Evolutionary conservation across 2,113 vertebrate genomes (phyloP).

Genomic region (Oryzias melastigma): DNA sequence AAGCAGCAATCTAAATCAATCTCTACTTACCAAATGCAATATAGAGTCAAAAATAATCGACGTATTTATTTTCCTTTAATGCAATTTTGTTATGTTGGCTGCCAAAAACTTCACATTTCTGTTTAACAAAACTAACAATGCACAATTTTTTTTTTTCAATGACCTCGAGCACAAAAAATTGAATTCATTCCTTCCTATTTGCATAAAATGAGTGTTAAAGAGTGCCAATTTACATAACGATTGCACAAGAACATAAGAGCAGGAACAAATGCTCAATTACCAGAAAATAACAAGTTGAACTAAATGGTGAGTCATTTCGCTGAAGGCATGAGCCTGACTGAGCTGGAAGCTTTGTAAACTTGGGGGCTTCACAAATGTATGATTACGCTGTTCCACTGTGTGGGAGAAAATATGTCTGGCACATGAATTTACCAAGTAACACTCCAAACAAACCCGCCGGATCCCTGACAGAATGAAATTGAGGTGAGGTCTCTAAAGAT

Average conservation of each 20-base stretch:
- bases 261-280: conserved; percentile 24
- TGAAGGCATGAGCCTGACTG: conserved; percentile 8
- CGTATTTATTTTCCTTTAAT: too few relatives aligned
- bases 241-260: conserved; percentile 1
- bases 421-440: conserved; percentile 27
- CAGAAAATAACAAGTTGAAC: conserved; percentile 20
- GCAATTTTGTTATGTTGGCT: too few relatives aligned
- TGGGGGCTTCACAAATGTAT: conserved; percentile 22
- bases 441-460: conserved; percentile 7
- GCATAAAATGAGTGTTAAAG: conserved; percentile 5
- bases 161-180: too few relatives aligned
- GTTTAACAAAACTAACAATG: too few relatives aligned
- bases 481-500: neutral
- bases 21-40: too few relatives aligned
- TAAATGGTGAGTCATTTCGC: conserved; percentile 35
- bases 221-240: conserved; percentile 8
- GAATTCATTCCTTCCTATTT: too few relatives aligned
- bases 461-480: conserved; percentile 16
- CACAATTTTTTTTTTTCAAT: too few relatives aligned
- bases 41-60: neutral
- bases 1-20: too few relatives aligned
- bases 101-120: too few relatives aligned
- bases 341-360: conserved; percentile 28
- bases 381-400: conserved; percentile 14
- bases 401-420: conserved; percentile 25